Evolutionary conservation across 2,888 invertebrate species (phyloP).

Genomic region (Tachina fera): DNA sequence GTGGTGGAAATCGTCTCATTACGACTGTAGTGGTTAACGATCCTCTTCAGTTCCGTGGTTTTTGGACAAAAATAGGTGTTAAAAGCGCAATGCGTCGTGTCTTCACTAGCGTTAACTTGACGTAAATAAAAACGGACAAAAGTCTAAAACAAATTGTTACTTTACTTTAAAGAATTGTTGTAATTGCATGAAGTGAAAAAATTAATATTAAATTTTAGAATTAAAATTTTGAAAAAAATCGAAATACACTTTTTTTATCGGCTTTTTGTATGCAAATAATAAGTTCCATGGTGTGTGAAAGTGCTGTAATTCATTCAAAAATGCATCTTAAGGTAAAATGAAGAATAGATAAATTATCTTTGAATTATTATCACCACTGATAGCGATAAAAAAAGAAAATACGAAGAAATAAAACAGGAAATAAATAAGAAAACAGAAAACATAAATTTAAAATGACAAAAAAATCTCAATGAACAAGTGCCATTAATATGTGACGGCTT

Average conservation of each 20-base stretch:
- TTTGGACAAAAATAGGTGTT: constrained; percentile 75
- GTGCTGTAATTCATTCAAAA: constrained; percentile 74
- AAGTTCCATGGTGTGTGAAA: constrained; percentile 77
- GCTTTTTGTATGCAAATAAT: constrained; percentile 55
- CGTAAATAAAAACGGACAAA: constrained; percentile 57
- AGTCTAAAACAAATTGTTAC: constrained; percentile 1
- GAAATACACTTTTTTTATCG: constrained; percentile 36
- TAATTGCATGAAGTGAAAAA: constrained; percentile 21
- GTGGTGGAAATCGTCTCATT: constrained; percentile 47
- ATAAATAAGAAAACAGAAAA: not conserved
- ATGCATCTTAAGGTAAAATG: constrained; percentile 78
- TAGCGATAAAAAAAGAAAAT: constrained; percentile 22
- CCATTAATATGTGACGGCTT: too few species aligned
- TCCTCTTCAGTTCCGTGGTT: constrained; percentile 66
- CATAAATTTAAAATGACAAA: not conserved
- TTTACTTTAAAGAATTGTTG: constrained; percentile 13
- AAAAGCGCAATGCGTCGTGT: constrained; percentile 77
- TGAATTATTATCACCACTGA: constrained; percentile 27
- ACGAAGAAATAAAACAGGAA: constrained; percentile 8
- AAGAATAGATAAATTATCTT: constrained; percentile 36
- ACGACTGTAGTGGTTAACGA: constrained; percentile 52
- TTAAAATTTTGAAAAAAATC: constrained; percentile 3
- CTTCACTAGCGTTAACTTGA: constrained; percentile 72
- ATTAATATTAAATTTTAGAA: not conserved
- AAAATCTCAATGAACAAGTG: not conserved